Evolutionary conservation across 2,113 vertebrate species (phyloP), one percentile per base, ranked within the genome.

Genomic region (Mormyrus iriodes): DNA sequence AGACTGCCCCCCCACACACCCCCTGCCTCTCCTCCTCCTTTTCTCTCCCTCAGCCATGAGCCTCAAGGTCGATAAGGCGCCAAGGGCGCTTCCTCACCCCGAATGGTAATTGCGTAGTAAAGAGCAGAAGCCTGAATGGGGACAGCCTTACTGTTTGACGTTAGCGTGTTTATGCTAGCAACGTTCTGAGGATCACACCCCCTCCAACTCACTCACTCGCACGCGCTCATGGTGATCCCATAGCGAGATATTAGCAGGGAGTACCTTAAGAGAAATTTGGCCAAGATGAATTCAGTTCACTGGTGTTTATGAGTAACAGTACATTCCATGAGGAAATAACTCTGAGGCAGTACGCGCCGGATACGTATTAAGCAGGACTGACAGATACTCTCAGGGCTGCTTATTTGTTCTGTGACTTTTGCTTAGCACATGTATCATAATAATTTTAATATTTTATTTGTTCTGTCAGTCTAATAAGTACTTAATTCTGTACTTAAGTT

Each of bases 291-390:
- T 49, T 73, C 44, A 46, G 8, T 61, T 42, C n/a, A 88, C 55
- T 53, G 52, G 13, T 39, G 27, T 27, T 87, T 39, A 35, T 87
- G 52, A 39, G 52, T 58, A 87, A 27, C 44, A 85, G 83, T 27
- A 85, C 48, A n/a, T 85, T 49, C 24, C 48, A 49, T 85, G 83
- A 48, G 48, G 48, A 85, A 58, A 87, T 53, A 87, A 87, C 52
- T 44, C 42, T 4, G 51, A 39, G 31, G 27, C 85, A 58, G 35
- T 87, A 42, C 13, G 10, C 24, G 61, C 61, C 24, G 39, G 13
- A 69, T 88, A 65, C 48, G 27, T 46, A 15, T 31, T 48, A 48
- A 24, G 61, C 15, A 88, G 65, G 27, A 49, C n/a, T 48, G 46
- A 1, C 35, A 88, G 3, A 69, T 27, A 69, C 61, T 31, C 61